Evolutionary conservation across 2,113 vertebrate species (phyloP), one percentile per base, ranked within the genome.

Genomic region (Phycodurus eques): DNA sequence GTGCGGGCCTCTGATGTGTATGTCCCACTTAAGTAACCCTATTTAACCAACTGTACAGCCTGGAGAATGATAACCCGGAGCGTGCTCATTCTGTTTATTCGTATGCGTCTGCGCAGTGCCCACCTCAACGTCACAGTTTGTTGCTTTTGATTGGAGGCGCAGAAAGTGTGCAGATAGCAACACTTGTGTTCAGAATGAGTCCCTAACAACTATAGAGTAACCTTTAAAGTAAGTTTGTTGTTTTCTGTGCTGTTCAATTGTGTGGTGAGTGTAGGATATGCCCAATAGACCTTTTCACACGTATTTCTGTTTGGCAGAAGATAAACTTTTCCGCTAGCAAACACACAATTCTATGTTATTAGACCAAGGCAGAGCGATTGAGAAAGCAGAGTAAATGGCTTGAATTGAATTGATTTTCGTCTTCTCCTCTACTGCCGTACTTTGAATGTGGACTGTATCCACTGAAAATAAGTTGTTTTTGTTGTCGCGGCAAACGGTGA

Each of bases 1-100:
- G 42, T 14, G 51, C 56, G 33, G 20, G 14, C 39, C 71, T 68
- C 7, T 71, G 22, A 61, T 22, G 65, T 65, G 67, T 59, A 68
- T 27, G 73, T 70, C 31, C 54, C 47, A 27, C 49, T 72, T 5
- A 61, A 59, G 62, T 19, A 44, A 53, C 70, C 70, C 31, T 43
- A 2, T 39, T 79, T 67, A 73, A 20, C 42, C 20, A 13, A n/a
- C 42, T 14, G 62, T 65, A 22, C 62, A 22, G 42, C n/a, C 20
- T 3, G 11, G 39, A 65, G 39, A 44, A 65, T 19, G 59, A 65
- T 65, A 65, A 65, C n/a, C 33, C 43, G 2, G 27, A 44, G 35
- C 9, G 22, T 31, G n/a, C 22, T 31, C 1, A 31, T 35, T 14
- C 57, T 60, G 27, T 60, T 33, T 33, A 60, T 60, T 31, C 15